Conservation (phyloP, 1,140 invertebrate genomes). For the Limonius californicus region DNA sequence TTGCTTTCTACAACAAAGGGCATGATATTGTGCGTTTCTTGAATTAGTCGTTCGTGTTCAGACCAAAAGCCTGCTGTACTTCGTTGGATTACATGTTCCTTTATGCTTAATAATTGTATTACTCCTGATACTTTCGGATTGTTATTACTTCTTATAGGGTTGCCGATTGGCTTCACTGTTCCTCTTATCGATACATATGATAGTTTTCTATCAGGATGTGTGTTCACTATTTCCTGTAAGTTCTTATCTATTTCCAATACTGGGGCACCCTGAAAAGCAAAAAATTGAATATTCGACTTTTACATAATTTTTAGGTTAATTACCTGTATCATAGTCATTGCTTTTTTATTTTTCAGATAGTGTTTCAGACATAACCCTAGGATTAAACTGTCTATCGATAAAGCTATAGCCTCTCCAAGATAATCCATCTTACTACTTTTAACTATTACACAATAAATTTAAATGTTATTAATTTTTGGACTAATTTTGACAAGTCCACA, state of each 20-base stretch:
- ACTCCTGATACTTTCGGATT: slow-evolving; percentile 67
- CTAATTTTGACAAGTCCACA: not conserved
- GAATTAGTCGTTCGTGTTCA: slow-evolving; percentile 67
- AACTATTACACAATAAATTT: not conserved
- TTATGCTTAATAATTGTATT: slow-evolving; percentile 64
- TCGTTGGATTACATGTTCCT: slow-evolving; percentile 72
- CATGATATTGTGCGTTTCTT: slow-evolving; percentile 68
- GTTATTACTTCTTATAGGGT: slow-evolving; percentile 65
- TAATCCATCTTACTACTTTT: slow-evolving; percentile 49
- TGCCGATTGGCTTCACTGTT: slow-evolving; percentile 66
- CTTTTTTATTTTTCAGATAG: slow-evolving; percentile 66
- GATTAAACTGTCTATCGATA: slow-evolving; percentile 69
- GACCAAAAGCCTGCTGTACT: slow-evolving; percentile 76
- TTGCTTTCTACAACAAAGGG: slow-evolving; percentile 68
- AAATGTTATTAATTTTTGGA: not conserved
- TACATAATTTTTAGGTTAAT: slow-evolving; percentile 25
- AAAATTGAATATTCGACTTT: slow-evolving; percentile 23
- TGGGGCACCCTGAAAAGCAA: slow-evolving; percentile 57
- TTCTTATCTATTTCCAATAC: slow-evolving; percentile 61
- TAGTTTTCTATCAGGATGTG: slow-evolving; percentile 58
- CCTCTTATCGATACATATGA: slow-evolving; percentile 69
- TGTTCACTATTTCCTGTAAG: slow-evolving; percentile 56
- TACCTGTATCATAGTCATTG: slow-evolving; percentile 63
- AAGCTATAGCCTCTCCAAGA: slow-evolving; percentile 60
- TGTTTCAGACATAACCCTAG: slow-evolving; percentile 66